Conservation (phyloP, 2,888 invertebrate genomes). For the Leucania comma region DNA sequence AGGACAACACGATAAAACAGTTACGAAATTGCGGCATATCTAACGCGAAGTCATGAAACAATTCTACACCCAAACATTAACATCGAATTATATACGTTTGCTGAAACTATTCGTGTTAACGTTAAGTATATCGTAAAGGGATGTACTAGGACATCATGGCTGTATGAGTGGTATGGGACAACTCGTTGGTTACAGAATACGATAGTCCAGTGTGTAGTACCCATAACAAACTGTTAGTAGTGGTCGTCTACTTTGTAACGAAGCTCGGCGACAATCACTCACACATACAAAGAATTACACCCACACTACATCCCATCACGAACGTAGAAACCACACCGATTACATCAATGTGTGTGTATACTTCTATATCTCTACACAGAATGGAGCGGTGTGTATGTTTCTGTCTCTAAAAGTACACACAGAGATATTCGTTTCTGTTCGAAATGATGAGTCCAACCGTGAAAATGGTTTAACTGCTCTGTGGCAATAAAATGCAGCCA, state of each 20-base stretch:
- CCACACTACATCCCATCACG: background rate
- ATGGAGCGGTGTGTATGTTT: constrained; percentile 39
- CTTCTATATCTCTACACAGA: background rate
- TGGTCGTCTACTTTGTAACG: constrained; percentile 23
- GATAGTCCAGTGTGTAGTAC: constrained; percentile 48
- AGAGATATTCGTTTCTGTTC: constrained; percentile 52
- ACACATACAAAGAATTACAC: constrained; percentile 25
- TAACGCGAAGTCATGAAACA: constrained; percentile 63
- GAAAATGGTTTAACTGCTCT: constrained; percentile 72
- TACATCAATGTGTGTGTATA: constrained; percentile 9
- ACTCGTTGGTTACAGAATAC: constrained; percentile 62
- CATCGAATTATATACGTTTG: constrained; percentile 61
- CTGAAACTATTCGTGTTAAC: constrained; percentile 66
- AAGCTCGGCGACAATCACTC: constrained; percentile 24
- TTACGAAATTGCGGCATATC: constrained; percentile 59
- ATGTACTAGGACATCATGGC: constrained; percentile 60
- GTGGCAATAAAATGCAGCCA: constrained; percentile 75
- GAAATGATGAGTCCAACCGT: constrained; percentile 66
- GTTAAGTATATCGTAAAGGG: constrained; percentile 67
- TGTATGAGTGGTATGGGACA: constrained; percentile 66
- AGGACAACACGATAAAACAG: constrained; percentile 41
- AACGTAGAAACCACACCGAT: background rate
- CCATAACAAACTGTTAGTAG: constrained; percentile 51
- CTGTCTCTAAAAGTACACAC: constrained; percentile 39
- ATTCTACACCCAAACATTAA: constrained; percentile 66